Conservation (phyloP, 1,140 invertebrate genomes). For the Anoplolepis gracilipes region DNA sequence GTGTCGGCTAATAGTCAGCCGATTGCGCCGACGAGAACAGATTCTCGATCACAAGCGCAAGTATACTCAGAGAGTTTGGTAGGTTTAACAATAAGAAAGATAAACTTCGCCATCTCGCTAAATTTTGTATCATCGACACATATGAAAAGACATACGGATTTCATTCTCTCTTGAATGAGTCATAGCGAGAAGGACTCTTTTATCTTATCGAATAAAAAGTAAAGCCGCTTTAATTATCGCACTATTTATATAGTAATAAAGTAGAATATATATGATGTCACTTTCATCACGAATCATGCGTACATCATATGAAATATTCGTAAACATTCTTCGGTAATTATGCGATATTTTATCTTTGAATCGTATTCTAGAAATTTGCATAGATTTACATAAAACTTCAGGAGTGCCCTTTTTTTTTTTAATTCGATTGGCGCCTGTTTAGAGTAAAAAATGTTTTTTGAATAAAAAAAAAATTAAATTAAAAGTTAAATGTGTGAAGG, state of each 20-base stretch:
- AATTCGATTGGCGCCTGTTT: background rate
- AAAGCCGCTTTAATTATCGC: slow-evolving; percentile 9
- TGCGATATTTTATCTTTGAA: slow-evolving; percentile 20
- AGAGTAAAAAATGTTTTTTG: background rate
- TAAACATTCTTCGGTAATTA: background rate
- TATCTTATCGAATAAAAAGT: slow-evolving; percentile 21
- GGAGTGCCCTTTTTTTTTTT: background rate
- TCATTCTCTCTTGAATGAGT: slow-evolving; percentile 13
- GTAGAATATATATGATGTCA: background rate
- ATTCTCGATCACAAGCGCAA: slow-evolving; percentile 5
- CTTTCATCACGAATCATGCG: slow-evolving; percentile 4
- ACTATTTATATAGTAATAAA: background rate
- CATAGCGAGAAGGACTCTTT: slow-evolving; percentile 3
- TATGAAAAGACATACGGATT: background rate
- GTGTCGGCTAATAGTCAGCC: slow-evolving; percentile 20
- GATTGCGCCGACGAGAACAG: slow-evolving; percentile 34
- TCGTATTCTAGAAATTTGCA: slow-evolving; percentile 15
- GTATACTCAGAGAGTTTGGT: background rate
- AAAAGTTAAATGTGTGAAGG: background rate
- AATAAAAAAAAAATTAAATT: slow-evolving; percentile 1
- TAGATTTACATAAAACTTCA: background rate
- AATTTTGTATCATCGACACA: slow-evolving; percentile 32
- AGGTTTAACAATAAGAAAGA: background rate
- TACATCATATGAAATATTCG: background rate
- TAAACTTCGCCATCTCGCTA: slow-evolving; percentile 29